These are phyloP conservation scores for Notarius quadriscutis DNA, from an alignment of 2,113 vertebrate genomes.

Conservation along the genomic window DNA sequence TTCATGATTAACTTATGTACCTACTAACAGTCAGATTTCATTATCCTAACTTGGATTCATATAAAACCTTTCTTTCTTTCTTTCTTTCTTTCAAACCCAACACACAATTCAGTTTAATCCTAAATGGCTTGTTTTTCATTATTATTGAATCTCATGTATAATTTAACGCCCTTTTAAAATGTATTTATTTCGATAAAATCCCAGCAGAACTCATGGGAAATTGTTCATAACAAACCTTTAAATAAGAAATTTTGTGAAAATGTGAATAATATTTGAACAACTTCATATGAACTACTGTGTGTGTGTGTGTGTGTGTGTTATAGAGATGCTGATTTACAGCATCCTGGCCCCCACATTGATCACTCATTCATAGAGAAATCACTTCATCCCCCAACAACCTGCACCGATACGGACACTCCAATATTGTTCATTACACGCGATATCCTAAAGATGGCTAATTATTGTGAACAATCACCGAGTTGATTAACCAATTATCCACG, in stretches of 20 bases:
- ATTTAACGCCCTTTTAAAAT: too few relatives aligned
- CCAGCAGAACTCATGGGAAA: neutral
- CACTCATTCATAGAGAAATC: slow-evolving; percentile 54
- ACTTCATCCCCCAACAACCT: slow-evolving; percentile 54
- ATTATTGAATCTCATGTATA: too few relatives aligned
- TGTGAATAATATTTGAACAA: neutral
- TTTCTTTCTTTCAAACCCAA: neutral
- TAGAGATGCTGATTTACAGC: slow-evolving; percentile 20
- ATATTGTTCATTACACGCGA: slow-evolving; percentile 74
- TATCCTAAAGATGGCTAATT: slow-evolving; percentile 78
- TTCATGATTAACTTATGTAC: too few relatives aligned
- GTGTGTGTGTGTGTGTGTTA: neutral
- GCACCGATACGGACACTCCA: slow-evolving; percentile 63
- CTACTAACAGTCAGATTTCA: neutral
- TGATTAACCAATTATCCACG: slow-evolving; percentile 79
- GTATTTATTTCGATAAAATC: neutral
- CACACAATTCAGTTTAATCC: too few relatives aligned
- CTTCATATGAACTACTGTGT: too few relatives aligned
- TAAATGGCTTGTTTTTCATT: too few relatives aligned
- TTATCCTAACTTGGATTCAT: neutral
- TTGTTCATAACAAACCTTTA: neutral
- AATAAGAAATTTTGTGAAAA: neutral
- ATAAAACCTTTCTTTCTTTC: neutral
- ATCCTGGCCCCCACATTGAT: slow-evolving; percentile 61
- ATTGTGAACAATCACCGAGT: slow-evolving; percentile 72